Percentiles rank a stretch among this genome's conserved stretches.
These are phyloP conservation scores for Samia ricini DNA, from an alignment of 1,140 invertebrate genomes.

Conservation along the genomic window DNA sequence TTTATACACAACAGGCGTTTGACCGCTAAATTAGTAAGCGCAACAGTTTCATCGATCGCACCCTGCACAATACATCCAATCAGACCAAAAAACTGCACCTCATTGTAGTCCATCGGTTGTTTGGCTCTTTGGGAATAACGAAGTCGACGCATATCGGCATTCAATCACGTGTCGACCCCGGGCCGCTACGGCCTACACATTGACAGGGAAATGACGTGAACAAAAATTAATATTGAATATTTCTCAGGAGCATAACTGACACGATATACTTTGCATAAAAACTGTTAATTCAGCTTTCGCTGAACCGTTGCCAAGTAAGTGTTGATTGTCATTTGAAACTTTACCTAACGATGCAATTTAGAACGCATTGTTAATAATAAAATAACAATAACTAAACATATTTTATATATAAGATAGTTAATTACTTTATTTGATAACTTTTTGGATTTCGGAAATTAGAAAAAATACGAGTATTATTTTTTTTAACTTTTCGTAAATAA, in stretches of 20 bases:
- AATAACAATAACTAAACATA: no score
- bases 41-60: slow-evolving; percentile 9
- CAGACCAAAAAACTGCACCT: slow-evolving; percentile 24
- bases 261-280: not conserved
- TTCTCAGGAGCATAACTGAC: not conserved
- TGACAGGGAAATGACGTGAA: slow-evolving; percentile 38
- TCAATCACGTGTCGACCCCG: slow-evolving; percentile 46
- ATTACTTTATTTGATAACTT: no score
- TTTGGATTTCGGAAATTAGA: no score
- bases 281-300: not conserved
- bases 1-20: not conserved
- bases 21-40: slow-evolving; percentile 8
- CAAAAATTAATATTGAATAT: slow-evolving; percentile 22
- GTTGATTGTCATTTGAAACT: no score
- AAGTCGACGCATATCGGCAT: slow-evolving; percentile 31
- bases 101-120: slow-evolving; percentile 11
- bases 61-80: slow-evolving; percentile 31
- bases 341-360: no score
- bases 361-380: no score
- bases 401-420: no score
- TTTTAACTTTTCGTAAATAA: no score
- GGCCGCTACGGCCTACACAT: slow-evolving; percentile 3
- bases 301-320: not conserved
- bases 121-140: slow-evolving; percentile 42
- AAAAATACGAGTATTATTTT: no score